Evolutionary conservation across 2,888 invertebrate genomes (phyloP).

Genomic region (Drosophila subsilvestris): DNA sequence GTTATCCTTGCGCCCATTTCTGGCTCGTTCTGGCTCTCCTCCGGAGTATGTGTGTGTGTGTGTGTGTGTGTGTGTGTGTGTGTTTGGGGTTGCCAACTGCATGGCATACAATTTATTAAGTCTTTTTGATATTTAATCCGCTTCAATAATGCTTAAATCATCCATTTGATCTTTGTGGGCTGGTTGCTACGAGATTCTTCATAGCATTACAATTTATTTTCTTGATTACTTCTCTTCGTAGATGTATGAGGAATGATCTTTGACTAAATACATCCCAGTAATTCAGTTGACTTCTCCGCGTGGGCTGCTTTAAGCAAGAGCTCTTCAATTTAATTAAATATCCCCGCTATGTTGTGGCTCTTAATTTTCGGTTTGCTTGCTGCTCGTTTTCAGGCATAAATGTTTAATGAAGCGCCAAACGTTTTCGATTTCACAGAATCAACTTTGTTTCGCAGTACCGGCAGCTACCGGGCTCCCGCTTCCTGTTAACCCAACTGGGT

Average conservation of each 20-base stretch:
- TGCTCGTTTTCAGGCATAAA: conserved; percentile 55
- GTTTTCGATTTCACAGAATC: conserved; percentile 65
- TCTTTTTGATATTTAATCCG: conserved; percentile 34
- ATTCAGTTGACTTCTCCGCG: neutral
- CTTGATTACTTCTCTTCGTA: too few relatives aligned
- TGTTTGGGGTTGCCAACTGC: conserved; percentile 48
- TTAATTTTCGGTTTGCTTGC: conserved; percentile 40
- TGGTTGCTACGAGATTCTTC: neutral
- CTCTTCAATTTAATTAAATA: conserved; percentile 71
- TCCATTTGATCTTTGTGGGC: conserved; percentile 2
- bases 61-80: neutral
- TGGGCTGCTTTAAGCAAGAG: neutral
- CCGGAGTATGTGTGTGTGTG: neutral
- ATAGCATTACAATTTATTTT: neutral
- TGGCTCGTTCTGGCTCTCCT: conserved; percentile 26
- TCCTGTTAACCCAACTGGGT: conserved; percentile 66
- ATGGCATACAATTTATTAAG: conserved; percentile 54
- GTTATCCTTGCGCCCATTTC: conserved; percentile 75
- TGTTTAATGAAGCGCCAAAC: conserved; percentile 77
- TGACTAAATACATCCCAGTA: neutral
- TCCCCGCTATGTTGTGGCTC: conserved; percentile 53
- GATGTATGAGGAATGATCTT: too few relatives aligned
- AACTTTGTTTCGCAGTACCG: conserved; percentile 37
- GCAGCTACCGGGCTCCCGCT: conserved; percentile 20
- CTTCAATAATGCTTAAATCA: conserved; percentile 11